These are phyloP conservation scores for Bombus vancouverensis DNA, from an alignment of 1,140 invertebrate genomes.

Conservation along the genomic window DNA sequence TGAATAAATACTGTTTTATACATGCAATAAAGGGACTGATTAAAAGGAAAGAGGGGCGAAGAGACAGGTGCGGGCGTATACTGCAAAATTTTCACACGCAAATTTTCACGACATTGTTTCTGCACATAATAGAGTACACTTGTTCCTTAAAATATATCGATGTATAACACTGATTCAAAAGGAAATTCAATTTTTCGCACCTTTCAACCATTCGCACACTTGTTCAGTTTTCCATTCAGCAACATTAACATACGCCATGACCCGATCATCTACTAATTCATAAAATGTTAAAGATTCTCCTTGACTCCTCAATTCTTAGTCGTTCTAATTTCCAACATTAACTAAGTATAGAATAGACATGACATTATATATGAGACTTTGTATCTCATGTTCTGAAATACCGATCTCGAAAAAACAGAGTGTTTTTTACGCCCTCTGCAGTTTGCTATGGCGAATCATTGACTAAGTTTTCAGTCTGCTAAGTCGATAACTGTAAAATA, in stretches of 20 bases:
- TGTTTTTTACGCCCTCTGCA: too few relatives aligned
- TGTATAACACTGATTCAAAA: background rate
- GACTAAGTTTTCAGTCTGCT: background rate
- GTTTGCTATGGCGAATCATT: too few relatives aligned
- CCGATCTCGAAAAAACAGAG: too few relatives aligned
- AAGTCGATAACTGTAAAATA: constrained; percentile 25
- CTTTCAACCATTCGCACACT: constrained; percentile 96
- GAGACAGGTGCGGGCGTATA: constrained; percentile 1
- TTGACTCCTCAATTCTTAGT: constrained; percentile 7
- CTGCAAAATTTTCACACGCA: constrained; percentile 36
- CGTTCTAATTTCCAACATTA: constrained; percentile 47
- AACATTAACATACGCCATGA: constrained; percentile 94
- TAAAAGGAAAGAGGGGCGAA: background rate
- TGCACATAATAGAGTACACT: background rate
- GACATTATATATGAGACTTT: too few relatives aligned
- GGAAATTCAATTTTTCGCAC: constrained; percentile 74
- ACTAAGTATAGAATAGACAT: constrained; percentile 6
- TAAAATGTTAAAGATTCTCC: constrained; percentile 42
- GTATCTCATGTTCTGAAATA: too few relatives aligned
- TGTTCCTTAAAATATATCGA: background rate
- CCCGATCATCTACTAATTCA: constrained; percentile 39
- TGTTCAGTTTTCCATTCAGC: constrained; percentile 96
- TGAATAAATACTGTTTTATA: constrained; percentile 48
- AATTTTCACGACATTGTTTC: constrained; percentile 17
- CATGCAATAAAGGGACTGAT: constrained; percentile 15